Evolutionary conservation across 2,113 vertebrate genomes (phyloP), one percentile per base, ranked within the genome.

Genomic region (Albula glossodonta): DNA sequence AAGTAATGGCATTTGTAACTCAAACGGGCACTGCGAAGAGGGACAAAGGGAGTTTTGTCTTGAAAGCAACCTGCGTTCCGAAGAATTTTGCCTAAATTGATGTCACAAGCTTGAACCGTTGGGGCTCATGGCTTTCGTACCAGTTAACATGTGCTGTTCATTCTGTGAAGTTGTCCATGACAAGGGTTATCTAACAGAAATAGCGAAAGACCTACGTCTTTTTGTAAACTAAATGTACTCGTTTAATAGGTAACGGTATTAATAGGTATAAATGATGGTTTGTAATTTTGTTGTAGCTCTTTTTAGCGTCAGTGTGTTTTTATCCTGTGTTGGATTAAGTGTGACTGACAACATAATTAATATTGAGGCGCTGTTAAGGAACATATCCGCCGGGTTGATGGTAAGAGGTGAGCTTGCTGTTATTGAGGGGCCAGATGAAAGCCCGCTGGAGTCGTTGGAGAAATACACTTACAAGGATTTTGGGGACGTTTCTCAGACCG

Each of bases 31-130:
- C 84, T 60, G 51, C 78, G 74, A 51, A 49, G 22, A 78, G 80
- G 85, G 53, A 92, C 91, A 93, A n/a, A 84, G 85, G 87, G 51
- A 49, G 80, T 90, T 90, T 89, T 94, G 94, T 95, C 88, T 87
- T 66, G 84, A 19, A 82, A 83, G 31, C 51, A 48, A 1, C 77
- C 50, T 66, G 25, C 87, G 49, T 78, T 83, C 87, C 84, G 8
- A 13, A 50, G 63, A 78, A 84, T 83, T 15, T 49, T 31, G 60
- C n/a, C 22, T 89, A 94, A 70, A 95, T 93, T 91, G 84, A 82
- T 93, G 89, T 95, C 94, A 95, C 92, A 93, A 92, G 94, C 19
- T 15, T 60, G 70, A 66, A 78, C 63, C 77, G 31, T 81, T 13
- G 22, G 77, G 60, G 48, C 77, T 48, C 41, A 2, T 60, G 12